phyloP scores from a whole-genome alignment of 2,888 invertebrate genomes.

The Dicyrtoma fusca region DNA sequence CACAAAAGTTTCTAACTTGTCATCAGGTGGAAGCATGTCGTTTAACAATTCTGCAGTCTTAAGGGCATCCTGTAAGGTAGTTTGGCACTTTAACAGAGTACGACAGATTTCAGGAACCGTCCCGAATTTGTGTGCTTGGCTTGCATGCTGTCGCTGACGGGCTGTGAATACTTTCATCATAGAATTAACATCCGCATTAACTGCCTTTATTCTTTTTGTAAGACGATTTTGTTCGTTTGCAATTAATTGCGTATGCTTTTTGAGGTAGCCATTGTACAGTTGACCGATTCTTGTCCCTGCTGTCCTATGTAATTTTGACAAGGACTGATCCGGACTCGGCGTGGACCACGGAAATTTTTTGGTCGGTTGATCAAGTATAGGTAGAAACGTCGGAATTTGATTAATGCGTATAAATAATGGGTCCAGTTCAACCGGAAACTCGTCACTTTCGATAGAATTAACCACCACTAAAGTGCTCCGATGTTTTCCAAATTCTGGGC shows the following conservation, averaged over 20 bases:
- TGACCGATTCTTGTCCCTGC: slow-evolving; percentile 43
- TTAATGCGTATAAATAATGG: slow-evolving; percentile 42
- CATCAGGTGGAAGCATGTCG: slow-evolving; percentile 77
- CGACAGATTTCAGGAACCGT: slow-evolving; percentile 80
- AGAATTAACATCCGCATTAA: slow-evolving; percentile 60
- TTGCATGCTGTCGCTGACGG: slow-evolving; percentile 78
- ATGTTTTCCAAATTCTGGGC: background rate
- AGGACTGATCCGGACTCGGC: background rate
- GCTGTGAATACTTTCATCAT: slow-evolving; percentile 74
- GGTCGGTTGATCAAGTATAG: slow-evolving; percentile 45
- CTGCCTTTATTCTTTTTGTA: slow-evolving; percentile 19
- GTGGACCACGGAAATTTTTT: slow-evolving; percentile 41
- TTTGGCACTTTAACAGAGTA: slow-evolving; percentile 79
- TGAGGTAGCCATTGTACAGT: slow-evolving; percentile 44
- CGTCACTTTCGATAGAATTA: slow-evolving; percentile 16
- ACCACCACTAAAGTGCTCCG: slow-evolving; percentile 49
- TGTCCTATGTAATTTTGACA: slow-evolving; percentile 34
- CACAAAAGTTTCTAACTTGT: slow-evolving; percentile 79
- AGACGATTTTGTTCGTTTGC: slow-evolving; percentile 42
- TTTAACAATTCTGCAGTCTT: slow-evolving; percentile 84
- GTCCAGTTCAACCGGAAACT: slow-evolving; percentile 31
- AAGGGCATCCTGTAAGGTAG: slow-evolving; percentile 77
- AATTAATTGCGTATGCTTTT: slow-evolving; percentile 37
- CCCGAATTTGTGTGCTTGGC: slow-evolving; percentile 81
- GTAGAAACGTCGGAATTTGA: slow-evolving; percentile 41